Evolutionary conservation across 1,140 invertebrate species (phyloP), one percentile per base, ranked within the genome.

Genomic region (Drosophila elegans): DNA sequence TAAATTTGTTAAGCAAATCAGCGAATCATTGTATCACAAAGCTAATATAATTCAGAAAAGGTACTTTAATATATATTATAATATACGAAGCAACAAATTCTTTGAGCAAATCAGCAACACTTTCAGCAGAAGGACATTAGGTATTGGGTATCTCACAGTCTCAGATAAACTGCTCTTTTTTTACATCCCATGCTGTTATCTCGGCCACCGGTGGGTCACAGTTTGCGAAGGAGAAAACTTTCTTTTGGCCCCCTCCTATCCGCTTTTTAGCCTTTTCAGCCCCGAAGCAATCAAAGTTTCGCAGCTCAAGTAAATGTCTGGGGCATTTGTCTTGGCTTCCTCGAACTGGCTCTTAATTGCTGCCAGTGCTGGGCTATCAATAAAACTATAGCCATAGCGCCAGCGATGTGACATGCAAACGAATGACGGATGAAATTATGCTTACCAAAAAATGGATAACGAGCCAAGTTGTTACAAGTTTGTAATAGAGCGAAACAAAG

Each of bases 381-480:
- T 85, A 74, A 39, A 85, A 68, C 81, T 74, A 77, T 84, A 63
- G 62, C 49, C 51, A 11, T 74, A 77, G 79, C 61, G 62, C 49
- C 51, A 10, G 45, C 61, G 57, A 56, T 68, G 62, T 54, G 68
- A 63, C 74, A 86, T 79, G 63, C 74, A 68, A 77, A 77, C 48
- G 78, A 67, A 64, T 49, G 34, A 29, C 46, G 71, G 69, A 77
- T 89, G 72, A 69, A 89, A 85, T 89, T 80, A 80, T 80, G 55
- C 75, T 45, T 60, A 45, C 59, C 62, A 46, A 66, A 76, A 78
- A 86, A 63, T 61, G 79, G 75, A 79, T 86, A 88, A 86, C 83
- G 80, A 86, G 84, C 66, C 83, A 88, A 86, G 69, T 86, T 86
- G 84, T 57, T 76, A 91, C 89, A 91, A 91, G 85, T 91, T 91